phyloP scores from a whole-genome alignment of 1,140 invertebrate genomes.

The Bemisia tabaci region DNA sequence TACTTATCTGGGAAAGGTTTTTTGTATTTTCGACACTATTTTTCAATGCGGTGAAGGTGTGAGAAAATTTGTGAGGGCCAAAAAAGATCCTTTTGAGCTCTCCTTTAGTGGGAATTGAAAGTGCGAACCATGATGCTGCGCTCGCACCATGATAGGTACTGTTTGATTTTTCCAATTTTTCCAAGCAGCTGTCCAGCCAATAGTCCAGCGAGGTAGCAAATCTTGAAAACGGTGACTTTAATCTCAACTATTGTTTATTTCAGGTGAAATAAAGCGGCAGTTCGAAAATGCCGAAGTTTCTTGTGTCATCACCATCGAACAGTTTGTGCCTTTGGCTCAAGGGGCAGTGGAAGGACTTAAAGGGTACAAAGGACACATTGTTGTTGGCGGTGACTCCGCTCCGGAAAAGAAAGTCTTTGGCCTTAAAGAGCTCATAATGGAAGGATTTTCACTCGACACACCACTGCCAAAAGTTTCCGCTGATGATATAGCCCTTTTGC shows the following conservation, averaged over 20 bases:
- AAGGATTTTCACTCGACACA: slow-evolving; percentile 22
- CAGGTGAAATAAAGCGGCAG: slow-evolving; percentile 52
- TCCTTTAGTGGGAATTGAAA: too few species aligned
- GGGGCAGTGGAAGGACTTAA: slow-evolving; percentile 37
- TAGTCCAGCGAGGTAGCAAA: too few species aligned
- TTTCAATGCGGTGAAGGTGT: too few species aligned
- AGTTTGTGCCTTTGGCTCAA: slow-evolving; percentile 42
- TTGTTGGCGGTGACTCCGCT: slow-evolving; percentile 42
- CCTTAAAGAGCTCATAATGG: slow-evolving; percentile 34
- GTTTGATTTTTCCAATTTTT: too few species aligned
- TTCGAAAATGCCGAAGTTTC: slow-evolving; percentile 50
- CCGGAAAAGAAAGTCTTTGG: slow-evolving; percentile 34
- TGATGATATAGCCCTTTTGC: slow-evolving; percentile 35
- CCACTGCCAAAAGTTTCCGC: slow-evolving; percentile 14
- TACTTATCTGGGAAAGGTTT: too few species aligned
- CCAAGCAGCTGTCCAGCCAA: too few species aligned
- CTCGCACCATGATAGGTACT: too few species aligned
- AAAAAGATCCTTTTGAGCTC: too few species aligned
- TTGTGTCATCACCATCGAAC: slow-evolving; percentile 47
- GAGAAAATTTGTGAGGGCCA: too few species aligned
- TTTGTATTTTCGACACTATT: too few species aligned
- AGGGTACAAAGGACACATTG: slow-evolving; percentile 61
- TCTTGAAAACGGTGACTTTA: too few species aligned
- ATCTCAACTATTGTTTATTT: slow-evolving; percentile 15
- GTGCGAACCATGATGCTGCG: too few species aligned